Evolutionary conservation across 1,140 invertebrate genomes (phyloP), one percentile per base, ranked within the genome.

Genomic region (Maconellicoccus hirsutus): DNA sequence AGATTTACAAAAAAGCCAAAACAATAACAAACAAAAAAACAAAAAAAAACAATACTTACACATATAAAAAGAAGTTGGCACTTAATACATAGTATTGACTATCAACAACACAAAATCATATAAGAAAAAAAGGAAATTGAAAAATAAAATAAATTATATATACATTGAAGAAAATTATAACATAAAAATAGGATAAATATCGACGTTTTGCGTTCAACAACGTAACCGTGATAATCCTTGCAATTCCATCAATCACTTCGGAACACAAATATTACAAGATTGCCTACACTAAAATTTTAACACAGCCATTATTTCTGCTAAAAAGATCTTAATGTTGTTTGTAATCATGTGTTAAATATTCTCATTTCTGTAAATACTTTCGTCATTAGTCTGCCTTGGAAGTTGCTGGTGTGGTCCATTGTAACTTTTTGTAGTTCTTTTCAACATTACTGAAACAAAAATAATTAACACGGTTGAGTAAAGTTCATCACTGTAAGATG

Each of bases 391-490:
- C 42, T 52, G 42, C 42, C 42, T 52, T 52, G 12, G 42, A 52
- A 14, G 61, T 66, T 1, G 61, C 61, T 14, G 61, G 61, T 66
- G 61, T 66, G 7, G 61, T 66, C 61, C 61, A 66, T 19, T 61
- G 59, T 8, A 66, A 25, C 19, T 66, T 73, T 10, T 59, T 70
- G 71, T 75, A 72, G 29, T 70, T 73, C 73, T 73, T 75, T 29
- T 73, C 71, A 16, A 71, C 61, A 39, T 75, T 71, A 38, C 73
- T 75, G 74, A 66, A 74, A 74, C 72, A 75, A 25, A 70, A 70
- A 73, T 52, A 72, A 71, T 71, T 59, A 70, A 72, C 6, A 2
- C 42, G 12, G 42, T 52, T 52, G 3, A 52, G 42, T 52, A 52
- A 52, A 52, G n/a, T 52, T 52, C 3, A 3, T 16, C 6, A 52